Evolutionary conservation across 2,888 invertebrate species (phyloP).

Genomic region (Drosophila mulleri): DNA sequence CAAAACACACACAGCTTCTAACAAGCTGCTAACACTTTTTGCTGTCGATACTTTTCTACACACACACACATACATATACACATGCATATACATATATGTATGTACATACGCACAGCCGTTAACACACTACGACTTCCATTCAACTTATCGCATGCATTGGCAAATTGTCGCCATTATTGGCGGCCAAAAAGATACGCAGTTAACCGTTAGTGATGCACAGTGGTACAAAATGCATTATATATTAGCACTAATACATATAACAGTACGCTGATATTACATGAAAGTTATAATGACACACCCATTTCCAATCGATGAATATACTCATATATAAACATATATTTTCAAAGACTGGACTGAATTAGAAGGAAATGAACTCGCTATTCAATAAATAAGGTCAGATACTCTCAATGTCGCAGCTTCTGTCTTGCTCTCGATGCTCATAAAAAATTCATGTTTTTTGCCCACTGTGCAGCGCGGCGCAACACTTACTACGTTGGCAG

Average conservation of each 20-base stretch:
- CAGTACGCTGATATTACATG: too few species aligned
- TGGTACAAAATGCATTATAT: constrained; percentile 19
- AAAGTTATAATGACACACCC: not conserved
- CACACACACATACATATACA: constrained; percentile 3
- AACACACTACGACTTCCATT: constrained; percentile 21
- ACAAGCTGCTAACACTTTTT: constrained; percentile 32
- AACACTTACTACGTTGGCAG: constrained; percentile 32
- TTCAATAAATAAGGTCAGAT: too few species aligned
- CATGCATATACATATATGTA: not conserved
- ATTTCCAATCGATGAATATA: not conserved
- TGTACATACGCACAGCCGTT: constrained; percentile 21
- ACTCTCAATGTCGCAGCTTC: too few species aligned
- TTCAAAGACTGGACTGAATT: too few species aligned
- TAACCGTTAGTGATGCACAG: constrained; percentile 23
- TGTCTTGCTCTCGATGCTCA: not conserved
- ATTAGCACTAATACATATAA: too few species aligned
- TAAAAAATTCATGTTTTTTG: not conserved
- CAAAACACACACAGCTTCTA: constrained; percentile 32
- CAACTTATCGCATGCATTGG: constrained; percentile 75
- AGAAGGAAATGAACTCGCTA: too few species aligned
- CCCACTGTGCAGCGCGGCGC: constrained; percentile 39
- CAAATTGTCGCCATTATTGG: constrained; percentile 78
- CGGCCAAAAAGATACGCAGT: constrained; percentile 37
- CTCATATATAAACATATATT: too few species aligned
- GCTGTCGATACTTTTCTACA: constrained; percentile 4